These are phyloP conservation scores for Python bivittatus DNA, from an alignment of 2,113 vertebrate species.

Conservation along the genomic window DNA sequence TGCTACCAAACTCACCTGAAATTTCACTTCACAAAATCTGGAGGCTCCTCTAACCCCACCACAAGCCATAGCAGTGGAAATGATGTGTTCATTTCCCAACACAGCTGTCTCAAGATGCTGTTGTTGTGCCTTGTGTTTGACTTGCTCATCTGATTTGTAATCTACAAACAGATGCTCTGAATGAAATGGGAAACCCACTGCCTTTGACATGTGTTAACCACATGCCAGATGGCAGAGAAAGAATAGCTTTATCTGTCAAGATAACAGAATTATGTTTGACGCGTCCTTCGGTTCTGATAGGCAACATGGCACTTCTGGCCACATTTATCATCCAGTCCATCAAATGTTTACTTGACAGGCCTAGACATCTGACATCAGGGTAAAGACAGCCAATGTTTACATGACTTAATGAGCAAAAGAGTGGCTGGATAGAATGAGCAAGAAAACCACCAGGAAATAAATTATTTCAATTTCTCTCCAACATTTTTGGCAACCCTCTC, in stretches of 20 bases:
- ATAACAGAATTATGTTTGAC: conserved; percentile 59
- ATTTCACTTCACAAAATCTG: no score
- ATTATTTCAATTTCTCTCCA: neutral
- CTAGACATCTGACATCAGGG: conserved; percentile 36
- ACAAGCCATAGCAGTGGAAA: neutral
- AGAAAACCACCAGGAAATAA: neutral
- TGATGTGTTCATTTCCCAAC: conserved; percentile 14
- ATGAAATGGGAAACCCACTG: conserved; percentile 32
- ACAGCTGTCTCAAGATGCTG: conserved; percentile 16
- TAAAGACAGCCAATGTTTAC: conserved; percentile 23
- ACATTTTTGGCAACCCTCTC: neutral
- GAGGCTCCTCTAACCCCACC: neutral
- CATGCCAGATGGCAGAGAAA: conserved; percentile 37
- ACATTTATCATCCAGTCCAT: conserved; percentile 41
- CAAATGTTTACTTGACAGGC: conserved; percentile 61
- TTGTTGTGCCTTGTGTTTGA: neutral
- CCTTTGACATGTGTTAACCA: conserved; percentile 53
- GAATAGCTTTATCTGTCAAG: conserved; percentile 38
- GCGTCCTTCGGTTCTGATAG: conserved; percentile 60
- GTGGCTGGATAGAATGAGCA: neutral
- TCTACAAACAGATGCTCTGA: conserved; percentile 53
- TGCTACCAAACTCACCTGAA: neutral
- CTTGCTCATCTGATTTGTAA: conserved; percentile 51
- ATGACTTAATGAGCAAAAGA: conserved; percentile 31
- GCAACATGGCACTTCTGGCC: conserved; percentile 51